phyloP scores from a whole-genome alignment of 2,113 vertebrate genomes.

The Sinocyclocheilus rhinocerous region DNA sequence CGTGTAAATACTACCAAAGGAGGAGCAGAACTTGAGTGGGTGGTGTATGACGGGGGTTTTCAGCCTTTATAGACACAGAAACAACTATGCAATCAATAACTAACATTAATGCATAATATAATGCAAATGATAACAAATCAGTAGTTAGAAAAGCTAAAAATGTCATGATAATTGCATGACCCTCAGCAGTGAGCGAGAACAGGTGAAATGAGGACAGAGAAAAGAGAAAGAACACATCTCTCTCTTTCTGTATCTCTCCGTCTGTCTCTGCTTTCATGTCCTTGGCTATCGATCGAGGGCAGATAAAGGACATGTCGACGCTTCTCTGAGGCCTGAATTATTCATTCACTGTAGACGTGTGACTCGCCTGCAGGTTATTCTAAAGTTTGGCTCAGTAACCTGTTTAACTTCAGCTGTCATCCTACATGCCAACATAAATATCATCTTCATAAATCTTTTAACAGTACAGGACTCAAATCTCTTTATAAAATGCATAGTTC shows the following conservation, averaged over 20 bases:
- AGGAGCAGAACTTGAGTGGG: too few relatives aligned
- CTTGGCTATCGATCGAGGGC: background rate
- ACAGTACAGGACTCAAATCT: background rate
- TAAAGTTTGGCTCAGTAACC: background rate
- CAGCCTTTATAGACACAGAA: background rate
- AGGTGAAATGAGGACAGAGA: background rate
- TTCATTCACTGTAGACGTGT: slow-evolving; percentile 15
- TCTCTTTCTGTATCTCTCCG: slow-evolving; percentile 5
- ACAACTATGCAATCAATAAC: background rate
- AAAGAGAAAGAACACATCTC: background rate
- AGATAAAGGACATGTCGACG: slow-evolving; percentile 6
- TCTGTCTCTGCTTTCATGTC: slow-evolving; percentile 7
- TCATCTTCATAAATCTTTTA: background rate
- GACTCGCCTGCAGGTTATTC: background rate
- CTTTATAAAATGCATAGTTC: background rate
- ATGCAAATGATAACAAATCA: background rate
- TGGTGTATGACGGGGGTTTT: background rate
- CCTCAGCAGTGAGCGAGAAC: background rate
- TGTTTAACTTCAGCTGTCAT: background rate
- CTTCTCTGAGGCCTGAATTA: slow-evolving; percentile 24
- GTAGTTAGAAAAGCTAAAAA: too few relatives aligned
- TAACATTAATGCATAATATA: background rate
- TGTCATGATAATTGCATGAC: too few relatives aligned
- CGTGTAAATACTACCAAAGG: too few relatives aligned
- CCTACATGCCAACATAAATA: background rate